Base-by-base conservation (phyloP, 2,888 invertebrate species). In the Mimas tiliae region DNA sequence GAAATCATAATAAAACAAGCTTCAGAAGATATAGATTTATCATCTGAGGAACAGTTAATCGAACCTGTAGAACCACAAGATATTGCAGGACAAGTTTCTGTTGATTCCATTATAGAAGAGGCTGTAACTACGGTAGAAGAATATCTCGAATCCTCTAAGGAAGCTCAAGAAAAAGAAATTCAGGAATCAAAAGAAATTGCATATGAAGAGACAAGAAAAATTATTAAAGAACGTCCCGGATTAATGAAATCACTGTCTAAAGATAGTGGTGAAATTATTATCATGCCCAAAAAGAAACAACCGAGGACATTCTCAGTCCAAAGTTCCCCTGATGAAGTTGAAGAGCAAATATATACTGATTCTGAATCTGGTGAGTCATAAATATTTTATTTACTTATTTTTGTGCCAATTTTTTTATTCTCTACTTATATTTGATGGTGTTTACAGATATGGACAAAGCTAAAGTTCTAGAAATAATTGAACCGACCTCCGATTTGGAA, bases 311-410 rank as follows among this genome's bases (percentile, higher is more conserved):
- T 93, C 68, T 94, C 94, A 1, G 94, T 94, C 3, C 94, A 94
- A 78, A 94, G 94, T 75, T 94, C 94, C 14, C 94, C 94, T 0
- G 94, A 94, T 68, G 94, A 94, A 86, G 89, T 94, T 33, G 94
- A 94, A 77, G 94, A 94, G 75, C 94, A 94, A 70, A 94, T 94
- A 69, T 94, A 94, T 66, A 93, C 94, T 47, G 94, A 94, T 76
- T 94, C 94, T 4, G 94, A 94, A 86, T 94, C 94, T 69, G 94
- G 94, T 94, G 69, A 65, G n/a, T 12, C 3, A n/a, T 11, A 6
- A 6, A 11, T 4, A 63, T 50, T 51, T 19, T 38, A 16, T 4
- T n/a, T 53, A n/a, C 45, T 8, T n/a, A 45, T 6, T 47, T 33
- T n/a, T n/a, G 21, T n/a, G 2, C 9, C 16, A 19, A 19, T 6